These are phyloP conservation scores for Drosophila varians DNA, from an alignment of 1,140 invertebrate species.

Conservation along the genomic window DNA sequence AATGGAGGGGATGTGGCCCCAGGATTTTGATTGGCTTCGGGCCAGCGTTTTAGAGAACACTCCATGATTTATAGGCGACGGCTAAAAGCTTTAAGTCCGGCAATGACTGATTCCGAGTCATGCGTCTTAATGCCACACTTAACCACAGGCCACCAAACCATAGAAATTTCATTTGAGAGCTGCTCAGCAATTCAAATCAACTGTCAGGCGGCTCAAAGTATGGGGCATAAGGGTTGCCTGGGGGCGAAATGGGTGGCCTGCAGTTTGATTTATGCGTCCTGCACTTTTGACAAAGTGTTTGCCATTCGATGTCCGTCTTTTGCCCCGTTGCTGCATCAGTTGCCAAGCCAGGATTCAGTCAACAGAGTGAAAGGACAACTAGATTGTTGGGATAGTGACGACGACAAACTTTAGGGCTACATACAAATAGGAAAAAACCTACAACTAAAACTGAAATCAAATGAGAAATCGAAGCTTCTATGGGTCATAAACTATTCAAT, in stretches of 20 bases:
- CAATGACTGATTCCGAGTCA: constrained; percentile 17
- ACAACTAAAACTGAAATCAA: too few relatives aligned
- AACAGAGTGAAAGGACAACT: constrained; percentile 6
- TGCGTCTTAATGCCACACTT: constrained; percentile 41
- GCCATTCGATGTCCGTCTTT: constrained; percentile 51
- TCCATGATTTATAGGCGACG: constrained; percentile 23
- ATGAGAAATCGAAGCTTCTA: too few relatives aligned
- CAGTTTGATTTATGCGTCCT: constrained; percentile 69
- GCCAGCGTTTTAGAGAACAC: constrained; percentile 11
- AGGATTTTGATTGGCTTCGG: constrained; percentile 8
- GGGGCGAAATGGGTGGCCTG: constrained; percentile 27
- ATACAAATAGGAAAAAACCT: too few relatives aligned
- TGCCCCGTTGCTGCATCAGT: constrained; percentile 12
- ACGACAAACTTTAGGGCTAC: too few relatives aligned
- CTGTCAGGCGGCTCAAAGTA: constrained; percentile 27
- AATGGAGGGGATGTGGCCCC: constrained; percentile 5
- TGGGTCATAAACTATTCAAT: too few relatives aligned
- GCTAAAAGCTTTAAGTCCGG: constrained; percentile 5
- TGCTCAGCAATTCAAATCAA: constrained; percentile 55
- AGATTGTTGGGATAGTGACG: neutral
- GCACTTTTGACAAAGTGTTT: constrained; percentile 76
- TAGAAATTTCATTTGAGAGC: constrained; percentile 11
- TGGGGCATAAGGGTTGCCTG: neutral
- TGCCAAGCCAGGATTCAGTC: constrained; percentile 17
- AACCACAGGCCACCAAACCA: constrained; percentile 18